phyloP scores from a whole-genome alignment of 2,797 vertebrate genomes.

The Ibycter americanus region DNA sequence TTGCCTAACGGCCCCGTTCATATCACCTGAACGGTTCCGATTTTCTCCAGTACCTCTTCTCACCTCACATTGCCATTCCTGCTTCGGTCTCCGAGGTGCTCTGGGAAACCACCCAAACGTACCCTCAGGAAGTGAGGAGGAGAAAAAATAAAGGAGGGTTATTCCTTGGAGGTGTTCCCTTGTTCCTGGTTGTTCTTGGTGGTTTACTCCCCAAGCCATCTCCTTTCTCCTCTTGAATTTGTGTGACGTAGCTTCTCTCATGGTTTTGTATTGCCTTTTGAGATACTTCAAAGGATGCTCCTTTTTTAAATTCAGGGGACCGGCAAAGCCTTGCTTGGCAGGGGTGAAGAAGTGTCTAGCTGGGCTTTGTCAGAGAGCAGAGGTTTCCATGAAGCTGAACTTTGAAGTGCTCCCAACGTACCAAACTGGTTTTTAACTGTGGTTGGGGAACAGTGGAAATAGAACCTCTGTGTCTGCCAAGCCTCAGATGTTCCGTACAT shows the following conservation, averaged over 20 bases:
- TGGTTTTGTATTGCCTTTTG: neutral
- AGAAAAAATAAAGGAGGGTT: fast-evolving
- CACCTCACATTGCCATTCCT: neutral
- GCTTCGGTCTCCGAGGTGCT: fast-evolving
- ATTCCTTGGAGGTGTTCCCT: neutral
- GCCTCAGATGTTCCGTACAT: neutral
- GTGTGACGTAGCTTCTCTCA: neutral
- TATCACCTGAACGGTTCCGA: fast-evolving
- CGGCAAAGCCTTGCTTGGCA: neutral
- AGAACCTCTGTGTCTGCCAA: neutral
- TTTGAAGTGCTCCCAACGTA: neutral
- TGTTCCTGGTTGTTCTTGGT: neutral
- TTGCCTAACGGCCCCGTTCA: neutral
- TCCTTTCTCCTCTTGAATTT: neutral
- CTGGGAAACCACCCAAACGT: neutral
- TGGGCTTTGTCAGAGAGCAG: neutral
- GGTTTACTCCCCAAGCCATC: neutral
- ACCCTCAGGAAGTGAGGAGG: neutral
- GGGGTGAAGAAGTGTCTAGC: neutral
- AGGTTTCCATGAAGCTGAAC: neutral
- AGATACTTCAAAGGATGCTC: neutral
- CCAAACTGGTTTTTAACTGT: neutral
- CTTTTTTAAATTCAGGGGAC: neutral
- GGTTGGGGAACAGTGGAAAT: neutral
- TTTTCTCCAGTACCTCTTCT: neutral